These are phyloP conservation scores for Psittacus erithacus DNA, from an alignment of 2,113 vertebrate genomes.

Conservation along the genomic window DNA sequence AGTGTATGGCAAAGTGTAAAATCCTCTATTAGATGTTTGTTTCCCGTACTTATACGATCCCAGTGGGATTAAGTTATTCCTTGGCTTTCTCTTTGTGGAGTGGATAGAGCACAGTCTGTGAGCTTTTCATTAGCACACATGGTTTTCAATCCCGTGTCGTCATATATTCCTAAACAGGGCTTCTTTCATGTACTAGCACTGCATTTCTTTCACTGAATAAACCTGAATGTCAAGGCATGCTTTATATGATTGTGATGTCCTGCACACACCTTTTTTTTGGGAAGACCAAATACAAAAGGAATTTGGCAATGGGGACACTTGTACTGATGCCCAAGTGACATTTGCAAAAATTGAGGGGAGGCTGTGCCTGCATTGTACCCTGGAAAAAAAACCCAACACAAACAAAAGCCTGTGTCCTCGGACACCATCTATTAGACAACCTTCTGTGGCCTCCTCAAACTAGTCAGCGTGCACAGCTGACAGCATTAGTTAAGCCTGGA, in stretches of 20 bases:
- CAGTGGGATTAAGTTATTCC: background rate
- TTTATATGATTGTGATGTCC: background rate
- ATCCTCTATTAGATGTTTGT: background rate
- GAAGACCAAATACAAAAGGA: too few relatives aligned
- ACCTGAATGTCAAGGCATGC: background rate
- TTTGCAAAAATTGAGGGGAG: background rate
- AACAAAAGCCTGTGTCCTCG: background rate
- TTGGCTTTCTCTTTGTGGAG: background rate
- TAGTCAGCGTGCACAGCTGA: background rate
- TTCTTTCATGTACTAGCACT: background rate
- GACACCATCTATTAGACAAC: fast-evolving
- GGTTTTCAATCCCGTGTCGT: background rate
- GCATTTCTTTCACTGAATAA: fast-evolving
- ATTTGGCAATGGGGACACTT: background rate
- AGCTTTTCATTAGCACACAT: background rate
- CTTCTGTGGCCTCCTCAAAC: background rate
- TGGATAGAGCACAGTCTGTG: background rate
- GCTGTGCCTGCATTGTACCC: background rate
- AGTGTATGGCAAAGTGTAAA: background rate
- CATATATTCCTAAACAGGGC: background rate
- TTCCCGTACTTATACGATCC: background rate
- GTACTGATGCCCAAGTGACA: background rate
- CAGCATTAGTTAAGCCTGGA: background rate
- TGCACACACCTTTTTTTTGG: background rate
- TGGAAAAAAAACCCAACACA: background rate